These are phyloP conservation scores for Sebastiscus albofasciatus DNA, from an alignment of 2,797 vertebrate genomes.

Conservation along the genomic window DNA sequence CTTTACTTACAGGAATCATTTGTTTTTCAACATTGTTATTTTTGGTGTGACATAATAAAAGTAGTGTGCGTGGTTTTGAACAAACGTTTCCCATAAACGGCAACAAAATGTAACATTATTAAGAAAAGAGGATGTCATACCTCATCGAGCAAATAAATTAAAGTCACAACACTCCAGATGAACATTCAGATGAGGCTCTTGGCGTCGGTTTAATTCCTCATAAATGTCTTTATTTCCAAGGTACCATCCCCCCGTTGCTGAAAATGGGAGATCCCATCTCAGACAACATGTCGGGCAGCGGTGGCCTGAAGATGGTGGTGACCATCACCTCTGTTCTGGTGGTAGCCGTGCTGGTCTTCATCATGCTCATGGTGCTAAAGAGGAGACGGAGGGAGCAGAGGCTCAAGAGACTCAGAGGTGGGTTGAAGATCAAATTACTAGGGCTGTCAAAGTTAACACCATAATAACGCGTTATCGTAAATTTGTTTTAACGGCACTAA, in stretches of 20 bases:
- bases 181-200: not conserved
- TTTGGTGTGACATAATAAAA: not conserved
- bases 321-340: conserved; percentile 96
- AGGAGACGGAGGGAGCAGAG: conserved; percentile 95
- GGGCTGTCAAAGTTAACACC: too few relatives aligned
- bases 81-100: not conserved
- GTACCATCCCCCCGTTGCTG: conserved; percentile 96
- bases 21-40: not conserved
- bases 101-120: not conserved
- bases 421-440: conserved; percentile 33
- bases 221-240: conserved; percentile 68
- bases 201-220: not conserved
- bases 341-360: conserved; percentile 91
- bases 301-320: conserved; percentile 98
- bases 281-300: conserved; percentile 92
- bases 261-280: conserved; percentile 93
- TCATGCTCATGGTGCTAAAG: conserved; percentile 92
- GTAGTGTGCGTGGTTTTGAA: not conserved
- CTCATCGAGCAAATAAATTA: not conserved
- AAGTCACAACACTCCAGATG: not conserved
- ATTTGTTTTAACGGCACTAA: too few relatives aligned
- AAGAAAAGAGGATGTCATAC: not conserved
- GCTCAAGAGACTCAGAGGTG: conserved; percentile 95
- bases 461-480: too few relatives aligned
- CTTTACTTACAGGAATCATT: not conserved